Base-by-base conservation (phyloP, 2,797 vertebrate genomes). In the Ptychadena robeensis region DNA sequence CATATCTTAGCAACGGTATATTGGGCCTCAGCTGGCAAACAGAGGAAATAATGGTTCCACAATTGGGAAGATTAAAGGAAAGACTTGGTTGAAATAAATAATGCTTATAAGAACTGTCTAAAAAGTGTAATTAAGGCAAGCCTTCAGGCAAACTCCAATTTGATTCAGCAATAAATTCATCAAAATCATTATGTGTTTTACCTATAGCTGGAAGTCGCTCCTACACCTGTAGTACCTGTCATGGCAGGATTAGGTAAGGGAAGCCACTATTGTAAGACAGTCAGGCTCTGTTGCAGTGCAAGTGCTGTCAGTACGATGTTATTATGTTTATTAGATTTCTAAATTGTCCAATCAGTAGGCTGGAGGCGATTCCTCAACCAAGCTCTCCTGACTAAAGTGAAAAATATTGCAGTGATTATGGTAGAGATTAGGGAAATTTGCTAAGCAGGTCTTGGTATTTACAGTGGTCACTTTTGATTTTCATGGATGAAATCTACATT, bases 1-100 rank as follows among this genome's bases (percentile, higher is more conserved):
- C 86, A 88, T 86, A 90, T 90, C 90, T 89, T 92, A 91, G 91
- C 91, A 93, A 92, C 90, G 87, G 88, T 87, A 89, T 89, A 89
- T 90, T 91, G 88, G 89, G 90, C 87, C 79, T 85, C 85, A 83
- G 87, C 83, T 86, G 89, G 88, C 87, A 88, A 83, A 81, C 80
- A 86, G 86, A 86, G 80, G 82, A 86, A 89, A 71, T 3, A 83
- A 89, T 88, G 84, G 25, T 59, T 87, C 88, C 86, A 85, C 86
- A 87, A 86, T 69, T 61, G 25, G 68, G 59, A 78, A 86, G 81
- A 79, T 83, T 40, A 87, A 87, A 6, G 48, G 12, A 69, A n/a
- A 59, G 64, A 40, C 64, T 74, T 14, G 28, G 27, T 68, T 75
- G 67, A 74, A 81, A 74, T 67, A 69, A 35, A 69, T 61, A 61